Conservation (phyloP, 2,113 vertebrate genomes). For the Psittacara wagleri region DNA sequence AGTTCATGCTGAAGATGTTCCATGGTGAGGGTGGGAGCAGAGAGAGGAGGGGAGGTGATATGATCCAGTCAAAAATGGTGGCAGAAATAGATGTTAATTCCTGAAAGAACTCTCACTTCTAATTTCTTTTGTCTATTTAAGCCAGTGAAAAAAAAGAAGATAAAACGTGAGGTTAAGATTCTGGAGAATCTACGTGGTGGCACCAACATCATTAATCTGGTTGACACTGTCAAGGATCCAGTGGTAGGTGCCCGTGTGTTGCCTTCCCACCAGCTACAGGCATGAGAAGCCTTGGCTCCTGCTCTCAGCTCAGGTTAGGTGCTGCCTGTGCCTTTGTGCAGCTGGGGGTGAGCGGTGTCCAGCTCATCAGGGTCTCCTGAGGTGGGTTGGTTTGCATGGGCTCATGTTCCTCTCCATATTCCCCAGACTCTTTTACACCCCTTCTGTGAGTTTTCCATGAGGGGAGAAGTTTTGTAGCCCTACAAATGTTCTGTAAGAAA, state of each 20-base stretch:
- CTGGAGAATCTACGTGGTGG: conserved; percentile 96
- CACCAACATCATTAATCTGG: conserved; percentile 98
- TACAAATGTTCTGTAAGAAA: not conserved
- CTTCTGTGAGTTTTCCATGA: not conserved
- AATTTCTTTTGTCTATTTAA: conserved; percentile 81
- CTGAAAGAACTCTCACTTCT: conserved; percentile 74
- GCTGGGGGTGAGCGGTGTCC: rapidly evolving
- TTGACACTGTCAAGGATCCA: conserved; percentile 97
- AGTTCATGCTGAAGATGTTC: not conserved
- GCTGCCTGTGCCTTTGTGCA: not conserved
- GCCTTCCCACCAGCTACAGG: not conserved
- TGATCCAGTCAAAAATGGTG: not conserved
- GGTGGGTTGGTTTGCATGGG: not conserved
- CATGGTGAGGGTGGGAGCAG: not conserved
- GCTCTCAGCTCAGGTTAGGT: not conserved
- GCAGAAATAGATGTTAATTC: conserved; percentile 21
- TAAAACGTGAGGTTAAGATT: conserved; percentile 99
- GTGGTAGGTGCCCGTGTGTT: conserved; percentile 84
- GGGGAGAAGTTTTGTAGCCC: not conserved
- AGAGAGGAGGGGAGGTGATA: not conserved
- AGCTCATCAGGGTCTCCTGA: not conserved
- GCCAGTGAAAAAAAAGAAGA: conserved; percentile 99
- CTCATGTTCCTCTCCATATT: not conserved
- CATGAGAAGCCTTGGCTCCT: not conserved
- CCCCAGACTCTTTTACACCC: not conserved